Evolutionary conservation across 2,113 vertebrate species (phyloP).

Genomic region (Petromus typicus): DNA sequence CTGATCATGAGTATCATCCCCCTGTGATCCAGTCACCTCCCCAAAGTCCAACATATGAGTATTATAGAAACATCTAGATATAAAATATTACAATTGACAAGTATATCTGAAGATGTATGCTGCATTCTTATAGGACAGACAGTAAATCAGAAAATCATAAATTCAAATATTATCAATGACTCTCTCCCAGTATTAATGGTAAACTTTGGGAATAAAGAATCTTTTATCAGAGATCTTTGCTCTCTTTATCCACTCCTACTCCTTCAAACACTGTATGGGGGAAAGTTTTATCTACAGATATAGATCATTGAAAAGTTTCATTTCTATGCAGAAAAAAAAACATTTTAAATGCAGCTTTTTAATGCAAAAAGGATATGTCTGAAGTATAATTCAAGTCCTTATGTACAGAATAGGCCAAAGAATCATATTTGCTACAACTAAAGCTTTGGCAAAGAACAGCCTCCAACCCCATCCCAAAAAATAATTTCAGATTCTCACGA

Average conservation of each 20-base stretch:
- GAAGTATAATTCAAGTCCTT: background rate
- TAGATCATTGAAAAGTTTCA: background rate
- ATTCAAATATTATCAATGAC: background rate
- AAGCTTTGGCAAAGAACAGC: background rate
- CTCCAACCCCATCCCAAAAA: background rate
- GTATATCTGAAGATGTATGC: background rate
- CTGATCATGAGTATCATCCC: background rate
- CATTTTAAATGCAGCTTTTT: background rate
- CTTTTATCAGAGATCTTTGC: background rate
- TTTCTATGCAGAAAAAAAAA: background rate
- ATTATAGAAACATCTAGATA: background rate
- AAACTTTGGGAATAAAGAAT: constrained; percentile 8
- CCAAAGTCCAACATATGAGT: background rate
- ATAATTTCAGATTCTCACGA: background rate
- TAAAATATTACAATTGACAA: background rate
- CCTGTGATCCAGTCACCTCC: background rate
- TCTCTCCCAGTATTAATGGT: background rate
- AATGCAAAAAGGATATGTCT: background rate
- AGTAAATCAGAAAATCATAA: background rate
- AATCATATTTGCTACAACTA: background rate
- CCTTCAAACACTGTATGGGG: background rate
- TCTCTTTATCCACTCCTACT: background rate
- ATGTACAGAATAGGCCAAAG: background rate
- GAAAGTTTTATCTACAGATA: background rate
- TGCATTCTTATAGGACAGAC: background rate